phyloP scores from a whole-genome alignment of 2,113 vertebrate genomes.

The Hepsetus odoe region DNA sequence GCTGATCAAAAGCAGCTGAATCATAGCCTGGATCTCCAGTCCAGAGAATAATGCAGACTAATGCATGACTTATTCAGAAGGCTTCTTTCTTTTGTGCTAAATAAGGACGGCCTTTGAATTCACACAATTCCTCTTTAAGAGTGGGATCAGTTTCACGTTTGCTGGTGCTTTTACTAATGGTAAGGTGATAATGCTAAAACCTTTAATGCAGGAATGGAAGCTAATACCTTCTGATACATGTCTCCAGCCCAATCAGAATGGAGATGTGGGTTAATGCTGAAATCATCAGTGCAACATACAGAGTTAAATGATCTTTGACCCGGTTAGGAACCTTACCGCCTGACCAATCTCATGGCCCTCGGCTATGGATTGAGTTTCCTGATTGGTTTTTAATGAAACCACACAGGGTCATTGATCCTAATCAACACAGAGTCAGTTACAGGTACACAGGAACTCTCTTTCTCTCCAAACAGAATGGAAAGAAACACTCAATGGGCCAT shows the following conservation, averaged over 20 bases:
- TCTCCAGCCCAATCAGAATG: constrained; percentile 30
- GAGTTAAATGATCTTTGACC: constrained; percentile 44
- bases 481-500: constrained; percentile 19
- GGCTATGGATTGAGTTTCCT: constrained; percentile 36
- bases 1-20: constrained; percentile 16
- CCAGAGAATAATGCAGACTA: constrained; percentile 14
- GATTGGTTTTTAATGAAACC: constrained; percentile 53
- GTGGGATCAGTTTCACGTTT: constrained; percentile 30
- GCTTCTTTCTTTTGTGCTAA: constrained; percentile 40
- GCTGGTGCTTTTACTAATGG: background rate
- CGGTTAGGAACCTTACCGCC: constrained; percentile 21
- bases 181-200: constrained; percentile 24
- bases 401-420: constrained; percentile 39
- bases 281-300: constrained; percentile 21
- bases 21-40: constrained; percentile 20
- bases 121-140: constrained; percentile 19
- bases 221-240: constrained; percentile 25
- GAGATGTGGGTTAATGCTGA: constrained; percentile 41
- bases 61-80: constrained; percentile 45
- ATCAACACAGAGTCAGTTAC: constrained; percentile 40
- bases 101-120: constrained; percentile 37
- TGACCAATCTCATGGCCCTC: constrained; percentile 24
- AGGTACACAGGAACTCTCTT: constrained; percentile 6
- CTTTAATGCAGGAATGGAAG: constrained; percentile 34
- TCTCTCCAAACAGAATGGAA: background rate